These are phyloP conservation scores for Pterois miles DNA, from an alignment of 2,797 vertebrate genomes.

Conservation along the genomic window DNA sequence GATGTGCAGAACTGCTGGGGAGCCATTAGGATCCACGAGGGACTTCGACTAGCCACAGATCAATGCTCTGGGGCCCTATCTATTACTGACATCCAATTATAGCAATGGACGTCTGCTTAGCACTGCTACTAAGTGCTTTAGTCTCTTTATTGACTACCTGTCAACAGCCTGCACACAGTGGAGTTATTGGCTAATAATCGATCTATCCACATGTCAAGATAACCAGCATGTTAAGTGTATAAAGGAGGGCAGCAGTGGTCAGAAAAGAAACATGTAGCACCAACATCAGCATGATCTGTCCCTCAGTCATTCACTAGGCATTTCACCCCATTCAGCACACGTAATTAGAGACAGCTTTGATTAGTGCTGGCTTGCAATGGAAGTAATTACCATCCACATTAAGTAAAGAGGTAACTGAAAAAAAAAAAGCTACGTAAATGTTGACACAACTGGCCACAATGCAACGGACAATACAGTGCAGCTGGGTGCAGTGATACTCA, in stretches of 20 bases:
- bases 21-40: slow-evolving; percentile 63
- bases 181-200: slow-evolving; percentile 65
- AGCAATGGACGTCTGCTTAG: slow-evolving; percentile 71
- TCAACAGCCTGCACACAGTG: slow-evolving; percentile 52
- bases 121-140: slow-evolving; percentile 70
- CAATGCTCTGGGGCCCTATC: slow-evolving; percentile 72
- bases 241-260: slow-evolving; percentile 1
- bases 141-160: slow-evolving; percentile 76
- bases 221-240: slow-evolving; percentile 42
- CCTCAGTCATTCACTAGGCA: slow-evolving; percentile 1
- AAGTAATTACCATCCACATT: slow-evolving; percentile 60
- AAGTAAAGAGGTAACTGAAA: slow-evolving; percentile 35
- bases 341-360: slow-evolving; percentile 61
- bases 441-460: slow-evolving; percentile 25
- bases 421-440: slow-evolving; percentile 31
- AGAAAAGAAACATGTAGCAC: neutral
- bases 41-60: slow-evolving; percentile 69
- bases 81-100: slow-evolving; percentile 79
- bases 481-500: neutral
- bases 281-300: neutral
- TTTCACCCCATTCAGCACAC: slow-evolving; percentile 29
- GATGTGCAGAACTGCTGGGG: slow-evolving; percentile 46
- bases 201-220: slow-evolving; percentile 52
- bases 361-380: slow-evolving; percentile 55
- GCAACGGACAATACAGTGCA: neutral